Conservation (phyloP, 2,888 invertebrate genomes). For the Drosophila macrospina region DNA sequence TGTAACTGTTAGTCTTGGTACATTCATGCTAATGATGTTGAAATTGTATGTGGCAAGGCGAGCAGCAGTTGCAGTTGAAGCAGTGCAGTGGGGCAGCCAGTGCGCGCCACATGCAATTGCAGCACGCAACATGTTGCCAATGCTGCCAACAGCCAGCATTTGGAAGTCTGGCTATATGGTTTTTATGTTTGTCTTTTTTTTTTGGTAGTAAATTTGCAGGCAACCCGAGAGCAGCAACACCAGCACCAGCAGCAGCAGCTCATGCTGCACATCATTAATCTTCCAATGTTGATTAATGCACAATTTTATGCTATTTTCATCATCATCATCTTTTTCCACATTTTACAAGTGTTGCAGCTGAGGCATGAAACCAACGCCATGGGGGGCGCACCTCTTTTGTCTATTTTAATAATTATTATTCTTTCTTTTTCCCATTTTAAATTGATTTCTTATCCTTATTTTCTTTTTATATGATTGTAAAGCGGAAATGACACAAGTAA, state of each 20-base stretch:
- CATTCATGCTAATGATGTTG: constrained; percentile 69
- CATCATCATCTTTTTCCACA: constrained; percentile 31
- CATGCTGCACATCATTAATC: constrained; percentile 77
- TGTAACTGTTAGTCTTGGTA: constrained; percentile 40
- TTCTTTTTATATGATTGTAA: constrained; percentile 13
- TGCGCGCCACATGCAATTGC: constrained; percentile 58
- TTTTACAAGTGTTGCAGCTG: constrained; percentile 42
- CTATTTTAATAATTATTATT: constrained; percentile 40
- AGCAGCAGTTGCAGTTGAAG: constrained; percentile 29
- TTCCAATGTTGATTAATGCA: constrained; percentile 71
- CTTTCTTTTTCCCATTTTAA: constrained; percentile 26
- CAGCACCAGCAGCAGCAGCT: constrained; percentile 30
- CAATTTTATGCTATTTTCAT: constrained; percentile 64
- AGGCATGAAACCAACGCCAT: constrained; percentile 55
- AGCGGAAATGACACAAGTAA: constrained; percentile 62
- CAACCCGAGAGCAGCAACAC: not conserved
- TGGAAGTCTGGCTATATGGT: constrained; percentile 41
- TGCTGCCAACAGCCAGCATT: constrained; percentile 19
- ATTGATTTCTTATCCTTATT: constrained; percentile 43
- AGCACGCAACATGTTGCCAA: constrained; percentile 72
- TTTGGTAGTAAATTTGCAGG: constrained; percentile 37
- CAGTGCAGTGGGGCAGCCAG: constrained; percentile 13
- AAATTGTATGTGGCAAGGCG: constrained; percentile 47
- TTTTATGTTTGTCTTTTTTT: constrained; percentile 37
- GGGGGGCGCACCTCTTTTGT: constrained; percentile 30